phyloP scores from a whole-genome alignment of 2,797 vertebrate genomes.

The Loris lydekkerianus region DNA sequence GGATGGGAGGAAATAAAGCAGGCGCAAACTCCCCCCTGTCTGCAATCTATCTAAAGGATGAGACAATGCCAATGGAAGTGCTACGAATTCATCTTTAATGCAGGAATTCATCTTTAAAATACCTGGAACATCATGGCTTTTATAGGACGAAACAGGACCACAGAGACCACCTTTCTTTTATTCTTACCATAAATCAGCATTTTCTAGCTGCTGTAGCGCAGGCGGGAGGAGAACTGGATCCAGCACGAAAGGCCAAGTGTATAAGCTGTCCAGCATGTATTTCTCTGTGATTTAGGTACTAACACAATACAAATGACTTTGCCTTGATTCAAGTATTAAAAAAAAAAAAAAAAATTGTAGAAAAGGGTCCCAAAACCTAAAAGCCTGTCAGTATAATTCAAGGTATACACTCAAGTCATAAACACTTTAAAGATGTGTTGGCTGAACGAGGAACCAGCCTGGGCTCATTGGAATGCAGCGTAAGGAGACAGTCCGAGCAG shows the following conservation, averaged over 20 bases:
- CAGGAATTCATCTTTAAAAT: conserved; percentile 69
- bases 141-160: conserved; percentile 1
- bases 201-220: conserved; percentile 40
- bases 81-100: conserved; percentile 40
- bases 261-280: conserved; percentile 57
- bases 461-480: conserved; percentile 39
- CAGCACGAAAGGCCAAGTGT: conserved; percentile 28
- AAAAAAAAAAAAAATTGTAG: not conserved
- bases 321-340: conserved; percentile 9
- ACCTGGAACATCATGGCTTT: conserved; percentile 40
- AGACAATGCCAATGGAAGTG: conserved; percentile 62
- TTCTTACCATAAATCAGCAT: conserved; percentile 70
- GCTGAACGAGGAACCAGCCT: conserved; percentile 52
- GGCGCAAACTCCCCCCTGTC: not conserved
- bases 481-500: conserved; percentile 73
- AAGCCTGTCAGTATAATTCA: not conserved
- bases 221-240: conserved; percentile 29
- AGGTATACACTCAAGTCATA: not conserved
- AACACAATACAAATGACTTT: not conserved
- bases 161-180: not conserved
- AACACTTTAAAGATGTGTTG: not conserved
- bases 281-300: conserved; percentile 60
- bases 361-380: not conserved
- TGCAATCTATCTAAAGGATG: not conserved
- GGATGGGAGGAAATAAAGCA: not conserved